Evolutionary conservation across 2,888 invertebrate genomes (phyloP).

Genomic region (Mechanitis messenoides): DNA sequence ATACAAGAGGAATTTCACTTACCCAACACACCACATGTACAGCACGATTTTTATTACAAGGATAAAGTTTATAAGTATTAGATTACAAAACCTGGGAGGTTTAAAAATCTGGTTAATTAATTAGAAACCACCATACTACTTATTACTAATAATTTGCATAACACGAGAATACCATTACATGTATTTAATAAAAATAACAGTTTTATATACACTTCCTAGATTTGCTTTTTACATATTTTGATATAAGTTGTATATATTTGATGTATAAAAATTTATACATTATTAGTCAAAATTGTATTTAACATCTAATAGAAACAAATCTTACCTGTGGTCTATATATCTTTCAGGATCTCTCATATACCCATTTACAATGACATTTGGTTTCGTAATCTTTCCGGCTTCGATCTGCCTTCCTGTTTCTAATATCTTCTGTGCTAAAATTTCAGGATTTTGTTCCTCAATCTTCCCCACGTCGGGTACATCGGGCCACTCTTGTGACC

Average conservation of each 20-base stretch:
- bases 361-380: constrained; percentile 64
- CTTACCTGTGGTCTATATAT: constrained; percentile 42
- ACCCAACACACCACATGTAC: neutral
- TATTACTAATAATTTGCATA: no score
- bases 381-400: constrained; percentile 81
- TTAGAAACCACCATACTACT: no score
- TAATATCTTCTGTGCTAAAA: constrained; percentile 91
- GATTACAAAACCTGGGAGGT: neutral
- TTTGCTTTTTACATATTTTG: no score
- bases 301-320: neutral
- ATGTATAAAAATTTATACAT: no score
- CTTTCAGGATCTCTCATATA: constrained; percentile 54
- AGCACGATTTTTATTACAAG: neutral
- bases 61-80: neutral
- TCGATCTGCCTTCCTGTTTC: constrained; percentile 94
- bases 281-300: no score
- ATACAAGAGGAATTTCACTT: constrained; percentile 2
- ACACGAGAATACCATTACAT: no score
- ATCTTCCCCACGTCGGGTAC: constrained; percentile 93
- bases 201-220: no score
- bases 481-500: constrained; percentile 94
- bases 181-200: no score
- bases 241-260: no score
- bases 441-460: constrained; percentile 93
- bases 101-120: no score